Base-by-base conservation (phyloP, 1,140 invertebrate species). In the Popillia japonica region DNA sequence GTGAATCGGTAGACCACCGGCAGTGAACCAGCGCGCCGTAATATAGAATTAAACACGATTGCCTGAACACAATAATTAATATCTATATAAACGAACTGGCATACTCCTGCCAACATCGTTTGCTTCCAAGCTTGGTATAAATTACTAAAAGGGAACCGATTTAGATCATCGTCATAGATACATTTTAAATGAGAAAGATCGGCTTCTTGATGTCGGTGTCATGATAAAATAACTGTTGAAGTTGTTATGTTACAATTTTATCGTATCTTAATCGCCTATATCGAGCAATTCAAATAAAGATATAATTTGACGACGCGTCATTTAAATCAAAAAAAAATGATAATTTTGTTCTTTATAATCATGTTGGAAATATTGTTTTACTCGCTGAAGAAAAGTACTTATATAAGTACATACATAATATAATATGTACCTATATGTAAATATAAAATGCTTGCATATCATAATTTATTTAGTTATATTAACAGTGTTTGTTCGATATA, bases 61-160 rank as follows among this genome's bases (percentile, higher is more conserved):
- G 79, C 79, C 77, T 80, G 79, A 78, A 76, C 79, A 80, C 73
- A 59, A 78, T 80, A 80, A 80, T 80, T 78, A 80, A 77, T 77
- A 76, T 77, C 22, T 61, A 76, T 73, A 20, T 34, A 55, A 17
- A n/a, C n/a, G 17, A 55, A n/a, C 14, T 6, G 14, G 14, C 48
- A 34, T 20, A 61, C 14, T 23, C 20, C 22, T 40, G 76, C 68
- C 75, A 76, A 61, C 22, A 40, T 55, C 20, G 11, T 61, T 77
- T 42, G 61, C 64, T 72, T 48, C 77, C 77, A 40, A 27, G 72
- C 42, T 72, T 72, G 4, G 8, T n/a, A 72, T 34, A 27, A 40
- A 27, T 72, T 27, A 72, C 34, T 11, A 40, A 72, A 40, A 22
- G 64, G 64, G 64, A 8, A 34, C 22, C 9, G 64, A 72, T 55